Conservation (phyloP, 2,113 vertebrate genomes). For the Rhinolophus ferrumequinum region DNA sequence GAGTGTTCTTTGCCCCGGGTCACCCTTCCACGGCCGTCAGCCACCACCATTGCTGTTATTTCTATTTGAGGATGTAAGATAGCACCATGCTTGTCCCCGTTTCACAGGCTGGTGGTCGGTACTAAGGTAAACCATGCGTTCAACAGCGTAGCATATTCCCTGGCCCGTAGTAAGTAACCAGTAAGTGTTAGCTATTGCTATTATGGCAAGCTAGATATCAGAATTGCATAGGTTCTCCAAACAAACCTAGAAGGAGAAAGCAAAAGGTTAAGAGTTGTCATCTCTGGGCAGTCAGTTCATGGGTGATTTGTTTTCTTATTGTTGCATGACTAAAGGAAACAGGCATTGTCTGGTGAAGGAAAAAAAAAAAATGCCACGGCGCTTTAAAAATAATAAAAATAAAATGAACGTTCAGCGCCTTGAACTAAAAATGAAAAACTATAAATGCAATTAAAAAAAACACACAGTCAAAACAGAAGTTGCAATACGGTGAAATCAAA, state of each 20-base stretch:
- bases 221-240: background rate
- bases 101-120: background rate
- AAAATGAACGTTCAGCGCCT: background rate
- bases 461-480: background rate
- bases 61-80: background rate
- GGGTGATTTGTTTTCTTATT: background rate
- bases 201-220: background rate
- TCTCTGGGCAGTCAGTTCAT: background rate
- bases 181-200: background rate
- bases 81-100: background rate
- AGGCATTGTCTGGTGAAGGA: background rate
- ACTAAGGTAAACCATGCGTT: background rate
- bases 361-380: fast-evolving
- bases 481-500: background rate
- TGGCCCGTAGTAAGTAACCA: background rate
- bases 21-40: fast-evolving
- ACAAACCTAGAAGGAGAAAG: background rate
- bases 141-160: background rate
- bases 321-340: background rate
- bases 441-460: background rate
- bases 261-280: background rate
- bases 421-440: constrained; percentile 17
- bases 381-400: background rate
- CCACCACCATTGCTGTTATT: background rate
- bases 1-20: fast-evolving